These are phyloP conservation scores for Pseudanteris insignis DNA, from an alignment of 2,888 invertebrate genomes.

Conservation along the genomic window DNA sequence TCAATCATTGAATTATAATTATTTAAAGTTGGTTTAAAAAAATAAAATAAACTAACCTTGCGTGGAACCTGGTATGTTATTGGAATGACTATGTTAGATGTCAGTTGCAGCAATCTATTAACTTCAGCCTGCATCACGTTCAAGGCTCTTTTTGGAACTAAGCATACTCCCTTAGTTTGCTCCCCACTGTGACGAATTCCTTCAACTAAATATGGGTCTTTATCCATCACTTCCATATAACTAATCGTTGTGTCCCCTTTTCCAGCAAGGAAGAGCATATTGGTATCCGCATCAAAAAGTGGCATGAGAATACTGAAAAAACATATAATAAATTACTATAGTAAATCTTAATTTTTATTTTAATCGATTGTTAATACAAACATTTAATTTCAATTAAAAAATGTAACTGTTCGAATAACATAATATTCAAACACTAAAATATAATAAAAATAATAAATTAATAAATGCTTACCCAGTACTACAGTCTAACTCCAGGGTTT, in stretches of 20 bases:
- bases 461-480: conserved; percentile 88
- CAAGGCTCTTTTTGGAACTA: conserved; percentile 90
- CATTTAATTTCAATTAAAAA: no score
- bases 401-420: no score
- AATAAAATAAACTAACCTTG: conserved; percentile 71
- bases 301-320: conserved; percentile 82
- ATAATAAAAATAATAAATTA: conserved; percentile 2
- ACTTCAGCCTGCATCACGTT: conserved; percentile 98
- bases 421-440: no score
- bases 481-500: conserved; percentile 83
- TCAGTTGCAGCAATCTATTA: conserved; percentile 87
- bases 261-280: conserved; percentile 93
- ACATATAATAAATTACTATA: no score
- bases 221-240: conserved; percentile 89
- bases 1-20: no score
- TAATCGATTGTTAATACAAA: no score
- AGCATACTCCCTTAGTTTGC: conserved; percentile 92
- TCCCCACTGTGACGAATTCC: conserved; percentile 90
- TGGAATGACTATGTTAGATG: conserved; percentile 87
- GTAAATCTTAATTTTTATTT: no score
- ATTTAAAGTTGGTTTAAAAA: background rate
- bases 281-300: conserved; percentile 90
- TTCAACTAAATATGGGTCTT: conserved; percentile 89
- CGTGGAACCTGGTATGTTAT: conserved; percentile 94
- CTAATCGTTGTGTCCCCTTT: conserved; percentile 93